Evolutionary conservation across 2,888 invertebrate genomes (phyloP), one percentile per base, ranked within the genome.

Genomic region (Cosmia trapezina): DNA sequence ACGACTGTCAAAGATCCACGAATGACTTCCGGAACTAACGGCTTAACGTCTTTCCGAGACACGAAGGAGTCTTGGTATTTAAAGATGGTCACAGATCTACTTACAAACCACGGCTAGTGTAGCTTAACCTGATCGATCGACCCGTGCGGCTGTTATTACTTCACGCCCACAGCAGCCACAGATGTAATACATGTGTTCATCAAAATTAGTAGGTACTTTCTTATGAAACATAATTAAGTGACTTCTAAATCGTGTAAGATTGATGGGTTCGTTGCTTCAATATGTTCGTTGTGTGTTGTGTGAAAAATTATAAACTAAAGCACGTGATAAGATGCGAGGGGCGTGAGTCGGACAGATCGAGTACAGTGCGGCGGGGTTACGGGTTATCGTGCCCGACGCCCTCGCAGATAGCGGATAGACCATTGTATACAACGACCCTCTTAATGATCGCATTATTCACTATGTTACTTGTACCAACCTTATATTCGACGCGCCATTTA

Each of bases 401-500:
- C 65, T 66, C 76, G 70, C 63, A 64, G 88, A 89, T 89, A 88
- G 66, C 70, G 57, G 56, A 61, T 45, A 76, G 69, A 70, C 74
- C 70, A 86, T 84, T 85, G 84, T 88, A 85, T 84, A 85, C 86
- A 84, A 76, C 66, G 86, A 86, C 83, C 80, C 65, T 62, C 12
- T 49, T 73, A 76, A 76, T 73, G 68, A 83, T 61, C 76, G 51
- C 61, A 70, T 70, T 81, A 84, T 84, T 82, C 63, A 60, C 64
- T 37, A 68, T 71, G 51, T 80, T 80, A 67, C 66, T 63, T 63
- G 59, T 62, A 67, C 51, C 37, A 43, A 43, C 60, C 22, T n/a
- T 54, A 19, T 70, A 54, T 53, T 69, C 41, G 17, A 45, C 41
- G n/a, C n/a, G 33, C 54, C 4, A 59, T 62, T 78, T 56, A 12